These are phyloP conservation scores for Magallana gigas DNA, from an alignment of 1,140 invertebrate genomes.

Conservation along the genomic window DNA sequence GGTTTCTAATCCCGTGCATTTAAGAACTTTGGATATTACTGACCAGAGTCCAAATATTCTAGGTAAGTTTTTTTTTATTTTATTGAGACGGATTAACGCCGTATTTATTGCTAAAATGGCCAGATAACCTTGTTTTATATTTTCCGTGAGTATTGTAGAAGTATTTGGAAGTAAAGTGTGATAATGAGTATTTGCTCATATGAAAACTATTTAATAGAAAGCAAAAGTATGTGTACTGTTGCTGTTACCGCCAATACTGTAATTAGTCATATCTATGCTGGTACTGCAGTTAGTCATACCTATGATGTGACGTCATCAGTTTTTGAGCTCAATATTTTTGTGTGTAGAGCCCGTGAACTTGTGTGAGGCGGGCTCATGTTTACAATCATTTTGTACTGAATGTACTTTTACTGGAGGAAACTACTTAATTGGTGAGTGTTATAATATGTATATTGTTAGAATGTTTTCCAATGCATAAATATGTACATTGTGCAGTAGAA, in stretches of 20 bases:
- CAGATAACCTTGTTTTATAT: no score
- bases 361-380: background rate
- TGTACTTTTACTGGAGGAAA: background rate
- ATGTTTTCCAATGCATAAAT: background rate
- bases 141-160: no score
- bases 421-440: constrained; percentile 4
- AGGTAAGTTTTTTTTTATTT: no score
- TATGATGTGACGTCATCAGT: background rate
- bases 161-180: no score
- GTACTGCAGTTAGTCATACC: background rate
- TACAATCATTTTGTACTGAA: background rate
- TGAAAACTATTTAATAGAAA: no score
- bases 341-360: background rate
- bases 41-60: no score
- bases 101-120: no score
- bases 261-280: background rate
- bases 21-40: no score
- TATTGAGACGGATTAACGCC: no score
- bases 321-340: background rate
- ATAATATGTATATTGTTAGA: background rate
- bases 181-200: no score
- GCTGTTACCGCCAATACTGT: background rate
- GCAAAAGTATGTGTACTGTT: no score
- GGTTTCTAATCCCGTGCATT: no score
- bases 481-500: background rate